phyloP scores from a whole-genome alignment of 37 sponge, comb jelly and placozoan genomes.

The Tethya wilhelma region DNA sequence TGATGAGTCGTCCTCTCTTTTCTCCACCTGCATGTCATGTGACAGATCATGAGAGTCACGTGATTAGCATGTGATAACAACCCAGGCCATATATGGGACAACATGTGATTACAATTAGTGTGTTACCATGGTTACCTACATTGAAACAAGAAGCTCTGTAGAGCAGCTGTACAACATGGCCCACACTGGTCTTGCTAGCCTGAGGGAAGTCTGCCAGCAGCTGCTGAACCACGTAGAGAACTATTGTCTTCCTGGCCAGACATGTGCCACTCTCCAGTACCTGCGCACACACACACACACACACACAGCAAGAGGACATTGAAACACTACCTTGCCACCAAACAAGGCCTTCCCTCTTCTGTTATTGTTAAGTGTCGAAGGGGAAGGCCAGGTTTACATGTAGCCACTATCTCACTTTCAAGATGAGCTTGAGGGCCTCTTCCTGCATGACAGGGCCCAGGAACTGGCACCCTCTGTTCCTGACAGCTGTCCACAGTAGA shows the following conservation, averaged over 20 bases:
- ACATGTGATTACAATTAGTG: neutral
- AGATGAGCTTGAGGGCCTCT: slow-evolving; percentile 88
- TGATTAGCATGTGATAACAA: too few species aligned
- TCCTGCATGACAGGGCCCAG: slow-evolving; percentile 98
- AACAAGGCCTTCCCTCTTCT: too few species aligned
- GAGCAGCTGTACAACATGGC: slow-evolving; percentile 98
- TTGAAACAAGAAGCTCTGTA: slow-evolving; percentile 97
- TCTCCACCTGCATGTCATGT: slow-evolving; percentile 94
- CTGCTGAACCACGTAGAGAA: slow-evolving; percentile 84
- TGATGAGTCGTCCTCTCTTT: slow-evolving; percentile 92
- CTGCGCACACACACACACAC: slow-evolving; percentile 19
- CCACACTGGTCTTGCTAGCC: slow-evolving; percentile 95
- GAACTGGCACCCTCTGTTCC: slow-evolving; percentile 95
- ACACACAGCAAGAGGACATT: too few species aligned
- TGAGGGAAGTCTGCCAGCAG: slow-evolving; percentile 78
- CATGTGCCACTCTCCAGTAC: slow-evolving; percentile 71
- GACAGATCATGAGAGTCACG: too few species aligned
- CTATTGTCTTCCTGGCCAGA: slow-evolving; percentile 88
- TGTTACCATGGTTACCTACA: slow-evolving; percentile 68
- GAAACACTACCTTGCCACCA: neutral
- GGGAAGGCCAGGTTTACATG: neutral
- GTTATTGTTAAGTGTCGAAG: too few species aligned
- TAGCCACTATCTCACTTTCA: slow-evolving; percentile 31
- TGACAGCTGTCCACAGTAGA: slow-evolving; percentile 92
- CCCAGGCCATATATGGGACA: neutral